These are phyloP conservation scores for Hemistola chrysoprasaria DNA, from an alignment of 2,888 invertebrate species.

Conservation along the genomic window DNA sequence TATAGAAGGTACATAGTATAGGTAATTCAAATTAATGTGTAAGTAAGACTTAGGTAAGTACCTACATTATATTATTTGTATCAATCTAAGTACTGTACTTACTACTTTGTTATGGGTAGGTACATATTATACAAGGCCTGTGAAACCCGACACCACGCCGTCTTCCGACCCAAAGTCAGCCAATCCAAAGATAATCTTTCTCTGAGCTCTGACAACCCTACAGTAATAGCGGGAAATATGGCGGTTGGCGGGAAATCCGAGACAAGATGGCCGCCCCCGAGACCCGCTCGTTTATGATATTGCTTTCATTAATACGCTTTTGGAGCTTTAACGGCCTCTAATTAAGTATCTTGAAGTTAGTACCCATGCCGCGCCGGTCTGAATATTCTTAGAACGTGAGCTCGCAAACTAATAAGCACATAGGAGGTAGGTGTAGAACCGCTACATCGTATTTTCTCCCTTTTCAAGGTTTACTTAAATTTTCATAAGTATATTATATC, in stretches of 20 bases:
- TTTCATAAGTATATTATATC: no score
- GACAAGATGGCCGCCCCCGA: conserved; percentile 60
- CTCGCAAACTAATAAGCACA: conserved; percentile 4
- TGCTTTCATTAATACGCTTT: conserved; percentile 43
- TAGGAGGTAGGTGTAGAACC: no score
- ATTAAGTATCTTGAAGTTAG: conserved; percentile 38
- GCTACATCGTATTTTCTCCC: no score
- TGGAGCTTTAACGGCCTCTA: conserved; percentile 32
- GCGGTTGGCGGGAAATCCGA: conserved; percentile 46
- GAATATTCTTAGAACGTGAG: conserved; percentile 9
- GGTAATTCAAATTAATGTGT: no score
- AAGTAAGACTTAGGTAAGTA: no score
- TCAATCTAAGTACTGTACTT: no score
- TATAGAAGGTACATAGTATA: no score
- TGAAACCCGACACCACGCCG: conserved; percentile 51
- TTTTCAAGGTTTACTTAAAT: no score
- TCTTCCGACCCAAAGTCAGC: conserved; percentile 44
- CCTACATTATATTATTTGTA: no score
- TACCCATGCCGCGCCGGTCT: no score
- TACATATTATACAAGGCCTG: no score
- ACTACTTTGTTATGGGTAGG: no score
- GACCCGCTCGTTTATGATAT: conserved; percentile 42
- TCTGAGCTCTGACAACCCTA: conserved; percentile 45
- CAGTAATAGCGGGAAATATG: conserved; percentile 48
- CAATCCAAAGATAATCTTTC: conserved; percentile 69